These are phyloP conservation scores for Clistopyga incitator DNA, from an alignment of 2,888 invertebrate species.

Conservation along the genomic window DNA sequence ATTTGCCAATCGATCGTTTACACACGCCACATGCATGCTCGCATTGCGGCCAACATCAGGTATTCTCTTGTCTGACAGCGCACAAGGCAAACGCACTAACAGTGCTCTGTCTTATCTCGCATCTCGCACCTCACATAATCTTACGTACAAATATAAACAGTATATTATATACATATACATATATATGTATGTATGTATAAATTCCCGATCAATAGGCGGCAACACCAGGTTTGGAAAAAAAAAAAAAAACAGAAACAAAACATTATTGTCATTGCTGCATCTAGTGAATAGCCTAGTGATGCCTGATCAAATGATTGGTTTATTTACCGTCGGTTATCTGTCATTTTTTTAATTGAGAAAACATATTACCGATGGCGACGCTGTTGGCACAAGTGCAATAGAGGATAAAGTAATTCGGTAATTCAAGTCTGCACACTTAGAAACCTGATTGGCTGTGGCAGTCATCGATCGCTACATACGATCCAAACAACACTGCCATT, in stretches of 20 bases:
- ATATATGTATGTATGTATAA: constrained; percentile 5
- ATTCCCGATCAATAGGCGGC: constrained; percentile 9
- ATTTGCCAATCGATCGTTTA: constrained; percentile 55
- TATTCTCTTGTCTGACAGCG: constrained; percentile 31
- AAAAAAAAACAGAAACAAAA: not conserved
- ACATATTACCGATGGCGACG: not conserved
- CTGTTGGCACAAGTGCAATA: not conserved
- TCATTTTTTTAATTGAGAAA: constrained; percentile 3
- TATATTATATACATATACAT: no score
- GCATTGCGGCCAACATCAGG: constrained; percentile 24
- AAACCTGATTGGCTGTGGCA: no score
- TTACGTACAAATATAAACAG: not conserved
- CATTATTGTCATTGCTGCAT: not conserved
- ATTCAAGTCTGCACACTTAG: not conserved
- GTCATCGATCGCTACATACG: no score
- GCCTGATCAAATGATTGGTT: not conserved
- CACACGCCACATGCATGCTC: constrained; percentile 40
- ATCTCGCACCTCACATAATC: constrained; percentile 13
- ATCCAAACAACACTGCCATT: no score
- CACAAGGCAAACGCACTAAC: constrained; percentile 19
- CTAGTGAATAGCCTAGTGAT: constrained; percentile 3
- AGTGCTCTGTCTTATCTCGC: constrained; percentile 28
- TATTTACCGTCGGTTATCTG: not conserved
- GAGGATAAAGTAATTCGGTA: not conserved
- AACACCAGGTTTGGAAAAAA: not conserved